These are phyloP conservation scores for Andrena marginata DNA, from an alignment of 2,888 invertebrate species.

Conservation along the genomic window DNA sequence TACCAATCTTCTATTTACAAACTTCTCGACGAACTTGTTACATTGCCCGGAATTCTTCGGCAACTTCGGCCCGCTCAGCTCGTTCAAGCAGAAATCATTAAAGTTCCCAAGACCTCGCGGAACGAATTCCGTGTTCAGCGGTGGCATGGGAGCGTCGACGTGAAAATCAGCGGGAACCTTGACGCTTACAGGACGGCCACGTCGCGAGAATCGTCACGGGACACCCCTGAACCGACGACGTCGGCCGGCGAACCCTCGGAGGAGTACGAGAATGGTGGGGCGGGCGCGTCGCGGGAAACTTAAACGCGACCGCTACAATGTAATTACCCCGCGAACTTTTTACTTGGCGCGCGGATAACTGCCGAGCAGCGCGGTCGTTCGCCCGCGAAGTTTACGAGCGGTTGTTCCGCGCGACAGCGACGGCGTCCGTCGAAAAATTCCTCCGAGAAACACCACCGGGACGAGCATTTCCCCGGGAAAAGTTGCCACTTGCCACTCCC, in stretches of 20 bases:
- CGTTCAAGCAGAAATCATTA: background rate
- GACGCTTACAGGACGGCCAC: background rate
- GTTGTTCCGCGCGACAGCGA: conserved; percentile 16
- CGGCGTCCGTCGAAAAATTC: conserved; percentile 49
- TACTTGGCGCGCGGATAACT: conserved; percentile 47
- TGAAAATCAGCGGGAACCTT: background rate
- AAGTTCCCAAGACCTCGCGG: background rate
- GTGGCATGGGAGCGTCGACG: background rate
- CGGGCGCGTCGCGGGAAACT: conserved; percentile 11
- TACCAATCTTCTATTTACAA: conserved; percentile 2
- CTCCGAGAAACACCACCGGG: conserved; percentile 22
- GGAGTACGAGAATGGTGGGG: background rate
- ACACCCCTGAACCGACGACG: background rate
- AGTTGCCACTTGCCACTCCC: conserved; percentile 37
- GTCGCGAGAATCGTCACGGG: conserved; percentile 16
- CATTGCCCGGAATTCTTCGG: background rate
- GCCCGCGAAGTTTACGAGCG: conserved; percentile 46
- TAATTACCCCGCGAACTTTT: conserved; percentile 61
- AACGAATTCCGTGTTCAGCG: background rate
- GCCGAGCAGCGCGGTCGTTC: conserved; percentile 7
- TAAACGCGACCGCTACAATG: conserved; percentile 41
- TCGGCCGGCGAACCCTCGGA: background rate
- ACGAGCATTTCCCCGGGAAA: conserved; percentile 35
- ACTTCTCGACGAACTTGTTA: conserved; percentile 1
- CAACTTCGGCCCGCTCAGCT: background rate